phyloP scores from a whole-genome alignment of 1,140 invertebrate species.

The Pachypsylla venusta region DNA sequence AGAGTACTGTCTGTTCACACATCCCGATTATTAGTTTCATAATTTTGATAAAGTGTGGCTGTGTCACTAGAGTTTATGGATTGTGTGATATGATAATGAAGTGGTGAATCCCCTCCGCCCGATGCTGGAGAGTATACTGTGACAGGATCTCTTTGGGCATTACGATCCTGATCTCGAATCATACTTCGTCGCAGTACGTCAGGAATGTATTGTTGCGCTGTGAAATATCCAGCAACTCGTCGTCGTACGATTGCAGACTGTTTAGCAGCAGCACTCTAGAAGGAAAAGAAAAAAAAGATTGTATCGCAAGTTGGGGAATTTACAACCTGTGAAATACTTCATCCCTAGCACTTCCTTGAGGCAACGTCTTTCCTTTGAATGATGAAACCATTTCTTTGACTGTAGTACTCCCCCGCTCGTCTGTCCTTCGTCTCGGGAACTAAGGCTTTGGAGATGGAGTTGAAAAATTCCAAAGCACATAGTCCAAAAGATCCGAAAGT shows the following conservation, averaged over 20 bases:
- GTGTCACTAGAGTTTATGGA: conserved; percentile 6
- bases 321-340: too few relatives aligned
- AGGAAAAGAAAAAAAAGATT: not conserved
- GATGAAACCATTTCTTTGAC: too few relatives aligned
- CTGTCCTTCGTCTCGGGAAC: too few relatives aligned
- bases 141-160: not conserved
- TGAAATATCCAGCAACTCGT: not conserved
- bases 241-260: not conserved
- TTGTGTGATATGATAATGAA: not conserved
- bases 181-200: not conserved
- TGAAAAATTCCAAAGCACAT: too few relatives aligned
- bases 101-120: not conserved
- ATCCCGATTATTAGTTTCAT: not conserved
- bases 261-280: not conserved
- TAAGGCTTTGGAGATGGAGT: too few relatives aligned
- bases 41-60: not conserved
- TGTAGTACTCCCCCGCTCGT: too few relatives aligned
- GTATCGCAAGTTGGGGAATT: too few relatives aligned
- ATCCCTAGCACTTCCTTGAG: too few relatives aligned
- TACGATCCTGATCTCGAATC: not conserved
- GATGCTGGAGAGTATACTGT: not conserved
- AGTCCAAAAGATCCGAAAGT: too few relatives aligned
- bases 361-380: too few relatives aligned
- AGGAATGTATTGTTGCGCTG: not conserved
- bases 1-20: not conserved